Evolutionary conservation across 2,113 vertebrate species (phyloP), one percentile per base, ranked within the genome.

Genomic region (Brachirus orientalis): DNA sequence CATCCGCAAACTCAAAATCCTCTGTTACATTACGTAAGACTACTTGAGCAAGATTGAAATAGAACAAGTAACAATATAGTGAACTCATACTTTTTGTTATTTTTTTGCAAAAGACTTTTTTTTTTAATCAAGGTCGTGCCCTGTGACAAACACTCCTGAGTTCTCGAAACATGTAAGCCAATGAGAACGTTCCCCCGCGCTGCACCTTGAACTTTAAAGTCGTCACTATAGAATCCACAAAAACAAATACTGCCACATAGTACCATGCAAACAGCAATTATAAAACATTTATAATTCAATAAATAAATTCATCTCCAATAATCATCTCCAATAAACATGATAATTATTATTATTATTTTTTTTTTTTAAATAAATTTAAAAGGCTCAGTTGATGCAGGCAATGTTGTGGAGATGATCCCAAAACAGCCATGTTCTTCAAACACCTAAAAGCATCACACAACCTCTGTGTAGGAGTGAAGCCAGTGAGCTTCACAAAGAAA

Each of bases 361-460:
- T 47, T 71, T 70, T 75, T 75, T 72, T 63, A 56, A 82, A 80
- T 88, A 63, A 62, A 86, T 87, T 87, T 69, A 55, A 84, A 90
- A 92, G 92, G 92, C 92, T 93, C 92, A 93, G 92, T 91, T 88
- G 89, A 91, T 78, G 90, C 92, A 93, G 92, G 92, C 85, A 83
- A 92, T 83, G 89, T 83, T 82, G 72, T 73, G 79, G 85, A 84
- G 65, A 81, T 76, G 36, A 79, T 76, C 75, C 63, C 57, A 75
- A 81, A 88, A 75, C 63, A 83, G 86, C 77, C 70, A 35, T 64
- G 64, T 83, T 78, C 44, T 67, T 82, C 46, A 51, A 81, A 84
- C 77, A 70, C 64, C 20, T 54, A 20, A 12, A 20, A 83, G 65
- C 62, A 28, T 60, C 59, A 46, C 62, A 79, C 70, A 22, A 66